Evolutionary conservation across 2,113 vertebrate species (phyloP), one percentile per base, ranked within the genome.

Genomic region (Rhegmatorhina hoffmannsi): DNA sequence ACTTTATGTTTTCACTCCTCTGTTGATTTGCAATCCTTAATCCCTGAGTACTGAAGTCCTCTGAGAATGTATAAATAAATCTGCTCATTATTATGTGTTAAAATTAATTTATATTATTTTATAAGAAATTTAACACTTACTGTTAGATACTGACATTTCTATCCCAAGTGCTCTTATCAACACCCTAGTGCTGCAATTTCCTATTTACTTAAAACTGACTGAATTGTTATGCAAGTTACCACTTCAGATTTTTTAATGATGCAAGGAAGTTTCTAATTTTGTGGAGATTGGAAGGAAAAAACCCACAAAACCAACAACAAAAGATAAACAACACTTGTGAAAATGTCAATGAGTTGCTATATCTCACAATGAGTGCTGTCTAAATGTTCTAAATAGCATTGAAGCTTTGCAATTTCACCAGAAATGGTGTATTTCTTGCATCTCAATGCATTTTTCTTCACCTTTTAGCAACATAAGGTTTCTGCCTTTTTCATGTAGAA

Each of bases 41-140:
- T 91, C 40, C 36, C 62, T 0, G 7, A 83, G 17, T 28, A 55
- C 9, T 69, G 73, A 23, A 66, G 7, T 46, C 69, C 25, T 89
- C 53, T 84, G 93, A 85, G 67, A 84, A 87, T 26, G 6, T 33
- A 91, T 60, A 94, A 92, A 89, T 95, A 94, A 94, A 83, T 63
- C 24, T 64, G 26, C 47, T 95, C 84, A 92, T 94, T 95, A 91
- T 82, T 92, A 87, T 43, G 87, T 91, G 77, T 62, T 85, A 87
- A 95, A 96, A 94, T 89, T 79, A 92, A 92, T 95, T 94, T 82
- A 52, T 90, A 90, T 90, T 2, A 63, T 73, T 89, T 78, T 21
- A 76, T 72, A 64, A 87, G 10, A 84, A 82, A 79, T 84, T 68
- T 92, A 92, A 72, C 81, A 66, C 77, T 86, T 81, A 55, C 34